phyloP scores from a whole-genome alignment of 1,140 invertebrate genomes.

The Phocides pigmalion region DNA sequence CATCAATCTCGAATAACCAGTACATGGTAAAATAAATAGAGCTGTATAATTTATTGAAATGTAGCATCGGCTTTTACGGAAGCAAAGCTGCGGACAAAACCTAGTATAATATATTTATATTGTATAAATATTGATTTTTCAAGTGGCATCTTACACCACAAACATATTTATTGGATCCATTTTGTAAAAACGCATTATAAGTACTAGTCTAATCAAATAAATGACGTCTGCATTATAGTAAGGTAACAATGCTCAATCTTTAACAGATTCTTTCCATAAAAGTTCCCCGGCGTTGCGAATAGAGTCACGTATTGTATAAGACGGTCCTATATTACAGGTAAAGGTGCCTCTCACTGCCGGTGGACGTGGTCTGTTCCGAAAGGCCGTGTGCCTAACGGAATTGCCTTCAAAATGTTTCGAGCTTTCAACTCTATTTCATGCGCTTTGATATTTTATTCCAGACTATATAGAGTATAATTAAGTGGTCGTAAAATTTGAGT shows the following conservation, averaged over 20 bases:
- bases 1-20: too few relatives aligned
- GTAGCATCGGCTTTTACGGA: too few relatives aligned
- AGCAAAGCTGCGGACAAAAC: too few relatives aligned
- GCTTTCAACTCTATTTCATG: background rate
- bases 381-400: constrained; percentile 44
- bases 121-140: too few relatives aligned
- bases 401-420: constrained; percentile 2
- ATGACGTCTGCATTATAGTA: background rate
- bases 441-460: background rate
- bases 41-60: too few relatives aligned
- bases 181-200: too few relatives aligned
- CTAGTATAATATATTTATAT: too few relatives aligned
- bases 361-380: constrained; percentile 48
- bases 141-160: too few relatives aligned
- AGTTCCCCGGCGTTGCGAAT: constrained; percentile 54
- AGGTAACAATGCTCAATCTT: constrained; percentile 17
- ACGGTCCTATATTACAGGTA: constrained; percentile 56
- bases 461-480: too few relatives aligned
- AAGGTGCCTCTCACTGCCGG: constrained; percentile 54
- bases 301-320: constrained; percentile 73
- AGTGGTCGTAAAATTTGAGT: too few relatives aligned
- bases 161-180: too few relatives aligned
- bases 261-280: constrained; percentile 58
- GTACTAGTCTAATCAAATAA: background rate
- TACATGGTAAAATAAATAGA: too few relatives aligned